These are phyloP conservation scores for Micromys minutus DNA, from an alignment of 2,113 vertebrate genomes.

Conservation along the genomic window DNA sequence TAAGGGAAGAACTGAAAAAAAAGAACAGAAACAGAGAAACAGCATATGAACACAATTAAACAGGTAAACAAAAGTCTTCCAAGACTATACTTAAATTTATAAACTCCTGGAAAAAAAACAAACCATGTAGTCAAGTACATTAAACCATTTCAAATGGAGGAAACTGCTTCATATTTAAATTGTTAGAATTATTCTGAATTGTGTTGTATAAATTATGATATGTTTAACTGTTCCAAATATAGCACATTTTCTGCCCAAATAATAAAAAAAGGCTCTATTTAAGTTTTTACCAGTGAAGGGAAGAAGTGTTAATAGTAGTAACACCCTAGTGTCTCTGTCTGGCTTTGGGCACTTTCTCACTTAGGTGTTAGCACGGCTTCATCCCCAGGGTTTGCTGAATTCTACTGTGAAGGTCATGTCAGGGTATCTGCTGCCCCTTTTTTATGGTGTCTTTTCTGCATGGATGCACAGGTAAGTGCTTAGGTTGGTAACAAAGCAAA, in stretches of 20 bases:
- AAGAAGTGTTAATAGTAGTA: background rate
- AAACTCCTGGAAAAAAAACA: background rate
- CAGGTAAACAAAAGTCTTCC: constrained; percentile 87
- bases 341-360: background rate
- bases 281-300: background rate
- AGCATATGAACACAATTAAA: constrained; percentile 91
- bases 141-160: constrained; percentile 45
- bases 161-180: constrained; percentile 48
- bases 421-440: background rate
- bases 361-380: background rate
- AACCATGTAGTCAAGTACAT: background rate
- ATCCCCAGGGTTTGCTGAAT: background rate
- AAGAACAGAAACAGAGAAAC: constrained; percentile 93
- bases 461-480: background rate
- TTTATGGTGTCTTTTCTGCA: background rate
- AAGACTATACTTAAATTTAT: constrained; percentile 38
- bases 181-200: background rate
- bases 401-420: background rate
- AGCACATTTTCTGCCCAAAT: background rate
- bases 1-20: constrained; percentile 96
- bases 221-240: background rate
- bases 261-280: background rate
- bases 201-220: constrained; percentile 31
- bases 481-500: background rate
- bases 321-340: background rate